These are phyloP conservation scores for Syngnathoides biaculeatus DNA, from an alignment of 2,113 vertebrate species.

Conservation along the genomic window DNA sequence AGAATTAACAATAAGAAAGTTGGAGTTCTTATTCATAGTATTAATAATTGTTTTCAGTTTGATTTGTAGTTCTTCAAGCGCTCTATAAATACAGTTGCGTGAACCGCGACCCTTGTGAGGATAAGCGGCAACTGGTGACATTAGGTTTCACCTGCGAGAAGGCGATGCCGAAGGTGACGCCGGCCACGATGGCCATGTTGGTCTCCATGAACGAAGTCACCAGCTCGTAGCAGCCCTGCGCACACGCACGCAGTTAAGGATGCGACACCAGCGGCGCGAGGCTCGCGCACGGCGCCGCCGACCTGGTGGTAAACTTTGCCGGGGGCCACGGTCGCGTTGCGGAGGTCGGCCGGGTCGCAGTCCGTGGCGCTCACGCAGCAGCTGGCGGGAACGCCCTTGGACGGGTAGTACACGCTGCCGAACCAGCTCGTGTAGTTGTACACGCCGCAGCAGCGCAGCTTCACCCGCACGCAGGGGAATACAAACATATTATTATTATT, in stretches of 20 bases:
- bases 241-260: too few relatives aligned
- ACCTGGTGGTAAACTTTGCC: slow-evolving; percentile 97
- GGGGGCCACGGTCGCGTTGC: slow-evolving; percentile 86
- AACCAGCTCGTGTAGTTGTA: slow-evolving; percentile 98
- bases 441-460: slow-evolving; percentile 97
- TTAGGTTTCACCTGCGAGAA: slow-evolving; percentile 94
- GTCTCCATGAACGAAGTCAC: slow-evolving; percentile 98
- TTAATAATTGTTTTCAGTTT: too few relatives aligned
- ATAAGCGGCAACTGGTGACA: too few relatives aligned
- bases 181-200: slow-evolving; percentile 98
- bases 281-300: slow-evolving; percentile 24
- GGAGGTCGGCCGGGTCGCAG: slow-evolving; percentile 84
- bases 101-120: too few relatives aligned
- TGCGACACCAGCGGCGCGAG: too few relatives aligned
- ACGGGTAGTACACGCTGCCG: slow-evolving; percentile 86
- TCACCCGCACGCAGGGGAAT: neutral
- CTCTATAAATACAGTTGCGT: too few relatives aligned
- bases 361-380: slow-evolving; percentile 91
- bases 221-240: slow-evolving; percentile 94
- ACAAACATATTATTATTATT: too few relatives aligned
- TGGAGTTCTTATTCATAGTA: too few relatives aligned
- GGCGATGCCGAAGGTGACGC: slow-evolving; percentile 96
- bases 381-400: slow-evolving; percentile 87
- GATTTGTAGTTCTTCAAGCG: too few relatives aligned
- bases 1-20: too few relatives aligned